Evolutionary conservation across 2,113 vertebrate species (phyloP), one percentile per base, ranked within the genome.

Genomic region (Gallinago paraguaiae): DNA sequence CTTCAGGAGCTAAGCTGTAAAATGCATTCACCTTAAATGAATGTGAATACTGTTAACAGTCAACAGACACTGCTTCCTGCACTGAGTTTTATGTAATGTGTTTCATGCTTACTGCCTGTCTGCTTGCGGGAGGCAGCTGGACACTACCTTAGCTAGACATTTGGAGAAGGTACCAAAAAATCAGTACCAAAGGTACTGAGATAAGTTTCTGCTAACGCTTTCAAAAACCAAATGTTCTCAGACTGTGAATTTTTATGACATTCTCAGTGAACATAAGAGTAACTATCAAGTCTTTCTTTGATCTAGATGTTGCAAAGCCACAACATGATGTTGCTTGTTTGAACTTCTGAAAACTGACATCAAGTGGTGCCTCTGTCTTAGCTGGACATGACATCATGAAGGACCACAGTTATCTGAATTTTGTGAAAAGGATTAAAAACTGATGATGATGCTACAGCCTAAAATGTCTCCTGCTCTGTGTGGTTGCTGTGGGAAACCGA

Each of bases 401-500:
- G 39, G 68, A 68, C 2, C 17, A 78, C 30, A n/a, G 23, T 53
- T 76, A 79, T 46, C 6, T 65, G 57, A 79, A 76, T 87, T 19
- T 82, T 76, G 31, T 28, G 37, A 61, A 43, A 90, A 59, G 27
- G 17, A 78, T 61, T 84, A 79, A 46, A 37, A 87, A 37, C 5
- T 41, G 43, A 72, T 80, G 50, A 75, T 86, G 51, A 57, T 74
- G 59, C 41, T 77, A 48, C 19, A 61, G 43, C 72, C 88, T 94
- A 83, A 95, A 96, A 90, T 88, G 80, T 75, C 68, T 94, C 80
- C 48, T 86, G 28, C 20, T 70, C 59, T 6, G 3, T 70, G 64
- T 84, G 80, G 94, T 96, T 97, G 92, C 95, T 97, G 71, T 88
- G 94, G 94, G 92, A 97, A 95, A 94, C 92, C 0, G 12, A 81